Evolutionary conservation across 2,797 vertebrate species (phyloP).

Genomic region (Sebastes vulpes): DNA sequence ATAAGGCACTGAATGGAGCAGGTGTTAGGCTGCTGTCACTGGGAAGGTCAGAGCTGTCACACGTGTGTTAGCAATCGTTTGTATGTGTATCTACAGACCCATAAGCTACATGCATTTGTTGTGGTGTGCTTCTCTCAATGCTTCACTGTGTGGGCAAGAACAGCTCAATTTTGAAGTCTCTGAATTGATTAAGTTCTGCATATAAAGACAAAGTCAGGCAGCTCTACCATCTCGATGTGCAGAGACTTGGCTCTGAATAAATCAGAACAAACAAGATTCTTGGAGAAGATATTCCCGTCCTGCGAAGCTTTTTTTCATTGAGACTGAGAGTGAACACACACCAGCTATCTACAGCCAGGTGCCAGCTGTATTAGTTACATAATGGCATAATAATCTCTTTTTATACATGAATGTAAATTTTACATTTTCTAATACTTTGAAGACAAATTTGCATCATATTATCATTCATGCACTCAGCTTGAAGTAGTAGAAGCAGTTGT

Average conservation of each 20-base stretch:
- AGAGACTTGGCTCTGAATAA: not conserved
- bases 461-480: not conserved
- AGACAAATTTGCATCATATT: not conserved
- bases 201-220: not conserved
- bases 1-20: constrained; percentile 15
- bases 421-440: not conserved
- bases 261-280: not conserved
- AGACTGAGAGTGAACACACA: not conserved
- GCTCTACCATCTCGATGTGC: not conserved
- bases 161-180: not conserved
- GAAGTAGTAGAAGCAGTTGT: not conserved
- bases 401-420: not conserved
- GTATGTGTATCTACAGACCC: not conserved
- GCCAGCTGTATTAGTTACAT: not conserved
- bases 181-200: constrained; percentile 1
- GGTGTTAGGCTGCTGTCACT: constrained; percentile 27
- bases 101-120: not conserved
- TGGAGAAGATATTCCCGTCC: not conserved
- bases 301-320: not conserved
- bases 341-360: not conserved
- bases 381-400: not conserved
- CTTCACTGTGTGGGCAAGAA: not conserved
- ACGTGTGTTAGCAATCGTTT: constrained; percentile 1
- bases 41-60: constrained; percentile 69
- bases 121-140: not conserved